Base-by-base conservation (phyloP, 2,113 vertebrate genomes). In the Oenanthe oenanthe region DNA sequence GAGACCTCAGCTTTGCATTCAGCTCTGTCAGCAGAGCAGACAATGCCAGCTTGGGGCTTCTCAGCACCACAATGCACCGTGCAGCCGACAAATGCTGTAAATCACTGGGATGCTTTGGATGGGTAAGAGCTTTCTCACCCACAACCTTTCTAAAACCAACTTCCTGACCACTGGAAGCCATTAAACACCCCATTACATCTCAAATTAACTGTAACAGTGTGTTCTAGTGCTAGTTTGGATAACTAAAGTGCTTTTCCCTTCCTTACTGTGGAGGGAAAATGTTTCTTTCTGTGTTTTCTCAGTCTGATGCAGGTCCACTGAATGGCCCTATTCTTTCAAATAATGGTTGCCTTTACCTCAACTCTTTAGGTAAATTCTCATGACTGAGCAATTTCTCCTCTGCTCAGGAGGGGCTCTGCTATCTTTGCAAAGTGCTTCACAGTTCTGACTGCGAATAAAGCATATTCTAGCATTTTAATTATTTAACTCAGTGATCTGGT, bases 161-260 rank as follows among this genome's bases (percentile, higher is more conserved):
- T 88, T 94, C 74, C 92, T 93, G 75, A 88, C 88, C 79, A 77
- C 68, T 62, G 63, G 84, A 96, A 92, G 83, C 78, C 72, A 91
- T 91, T 88, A 95, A 90, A 63, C 83, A 80, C 63, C 50, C 63
- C 58, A 88, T 93, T 92, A 74, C 71, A 21, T 40, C 3, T 3
- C 85, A 88, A 92, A 90, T 95, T 93, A 92, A 76, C 82, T 92
- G 90, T 66, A 88, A 83, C 10, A 2, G 31, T 57, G 54, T 58
- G 47, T 83, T 85, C 88, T 54, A 77, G 71, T 31, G 65, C 58
- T 83, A 83, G 60, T 86, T 66, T 80, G 65, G 79, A 63, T 77
- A 88, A 80, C 56, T 88, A 5, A 83, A 86, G 40, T 76, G 42
- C 47, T 92, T 93, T 34, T 63, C 36, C 58, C 89, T 94, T 88